Conservation (phyloP, 2,113 vertebrate genomes). For the Neotragus moschatus region DNA sequence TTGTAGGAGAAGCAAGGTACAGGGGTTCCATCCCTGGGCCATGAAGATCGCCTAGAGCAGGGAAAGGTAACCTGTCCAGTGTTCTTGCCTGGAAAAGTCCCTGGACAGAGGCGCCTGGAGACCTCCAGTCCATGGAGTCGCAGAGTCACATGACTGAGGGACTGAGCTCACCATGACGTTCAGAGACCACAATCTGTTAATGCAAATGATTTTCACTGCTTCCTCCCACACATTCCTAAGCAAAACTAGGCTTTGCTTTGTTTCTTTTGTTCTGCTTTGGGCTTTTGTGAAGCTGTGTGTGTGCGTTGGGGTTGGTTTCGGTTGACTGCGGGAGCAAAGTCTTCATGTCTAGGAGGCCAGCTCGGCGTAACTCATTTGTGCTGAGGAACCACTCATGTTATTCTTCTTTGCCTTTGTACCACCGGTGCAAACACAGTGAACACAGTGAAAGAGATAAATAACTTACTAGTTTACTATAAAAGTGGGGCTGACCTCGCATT, state of each 20-base stretch:
- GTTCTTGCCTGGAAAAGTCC: not conserved
- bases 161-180: not conserved
- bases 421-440: not conserved
- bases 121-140: fast-evolving
- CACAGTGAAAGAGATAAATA: not conserved
- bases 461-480: not conserved
- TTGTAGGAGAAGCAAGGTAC: not conserved
- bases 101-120: not conserved
- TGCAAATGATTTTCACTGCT: fast-evolving
- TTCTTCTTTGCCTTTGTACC: not conserved
- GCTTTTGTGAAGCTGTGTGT: not conserved
- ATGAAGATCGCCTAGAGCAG: not conserved
- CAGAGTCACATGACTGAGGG: fast-evolving
- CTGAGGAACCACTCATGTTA: not conserved
- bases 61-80: not conserved
- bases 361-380: not conserved
- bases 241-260: not conserved
- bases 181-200: not conserved
- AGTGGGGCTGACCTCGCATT: not conserved
- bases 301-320: fast-evolving
- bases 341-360: not conserved
- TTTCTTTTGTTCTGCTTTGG: not conserved
- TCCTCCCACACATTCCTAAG: not conserved
- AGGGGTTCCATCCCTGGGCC: not conserved
- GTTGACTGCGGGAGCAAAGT: not conserved